These are phyloP conservation scores for Picus viridis DNA, from an alignment of 2,797 vertebrate genomes.

Conservation along the genomic window DNA sequence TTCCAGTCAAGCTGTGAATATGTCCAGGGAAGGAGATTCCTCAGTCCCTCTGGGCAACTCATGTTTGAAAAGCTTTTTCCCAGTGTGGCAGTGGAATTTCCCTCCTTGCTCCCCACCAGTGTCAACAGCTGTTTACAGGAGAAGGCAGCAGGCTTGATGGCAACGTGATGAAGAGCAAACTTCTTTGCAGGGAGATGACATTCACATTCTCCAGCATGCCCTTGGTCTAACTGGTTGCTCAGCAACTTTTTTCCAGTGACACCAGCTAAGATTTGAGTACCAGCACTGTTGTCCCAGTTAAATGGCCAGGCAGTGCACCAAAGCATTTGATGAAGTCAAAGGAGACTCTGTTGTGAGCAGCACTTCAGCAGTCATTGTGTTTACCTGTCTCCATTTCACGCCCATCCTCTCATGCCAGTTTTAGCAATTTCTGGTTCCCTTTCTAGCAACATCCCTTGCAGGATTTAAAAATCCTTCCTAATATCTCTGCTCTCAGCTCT, in stretches of 20 bases:
- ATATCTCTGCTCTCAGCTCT: not conserved
- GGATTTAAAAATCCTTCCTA: not conserved
- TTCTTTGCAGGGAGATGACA: not conserved
- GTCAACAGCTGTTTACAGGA: conserved; percentile 22
- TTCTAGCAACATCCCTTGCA: not conserved
- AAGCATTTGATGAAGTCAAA: conserved; percentile 18
- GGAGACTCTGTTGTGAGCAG: not conserved
- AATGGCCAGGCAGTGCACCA: not conserved
- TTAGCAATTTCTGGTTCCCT: not conserved
- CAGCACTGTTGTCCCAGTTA: conserved; percentile 27
- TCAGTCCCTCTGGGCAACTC: not conserved
- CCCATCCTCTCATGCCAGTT: not conserved
- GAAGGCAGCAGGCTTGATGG: not conserved
- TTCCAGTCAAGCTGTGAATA: not conserved
- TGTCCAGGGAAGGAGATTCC: not conserved
- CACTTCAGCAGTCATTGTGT: not conserved
- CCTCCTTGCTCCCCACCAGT: not conserved
- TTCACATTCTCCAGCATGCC: conserved; percentile 16
- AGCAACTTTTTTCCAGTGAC: conserved; percentile 1
- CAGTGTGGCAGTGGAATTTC: not conserved
- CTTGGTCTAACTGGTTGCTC: conserved; percentile 48
- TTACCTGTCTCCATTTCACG: not conserved
- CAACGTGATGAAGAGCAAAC: not conserved
- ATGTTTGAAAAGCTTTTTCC: not conserved
- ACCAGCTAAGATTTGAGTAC: conserved; percentile 48